Evolutionary conservation across 1,140 invertebrate species (phyloP).

Genomic region (Fopius arisanus): DNA sequence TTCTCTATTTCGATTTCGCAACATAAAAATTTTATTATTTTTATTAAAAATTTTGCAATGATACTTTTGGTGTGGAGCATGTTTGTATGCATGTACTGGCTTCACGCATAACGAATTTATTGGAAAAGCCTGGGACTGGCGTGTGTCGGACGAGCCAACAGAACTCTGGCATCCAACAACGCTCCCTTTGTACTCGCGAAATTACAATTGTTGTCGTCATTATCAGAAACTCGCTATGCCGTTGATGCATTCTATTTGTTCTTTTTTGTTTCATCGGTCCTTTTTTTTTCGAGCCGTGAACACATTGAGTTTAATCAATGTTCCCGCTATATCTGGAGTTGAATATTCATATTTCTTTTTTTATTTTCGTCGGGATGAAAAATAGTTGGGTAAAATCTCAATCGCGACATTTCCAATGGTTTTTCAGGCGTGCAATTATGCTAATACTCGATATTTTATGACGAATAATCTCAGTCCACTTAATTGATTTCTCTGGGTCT

Average conservation of each 20-base stretch:
- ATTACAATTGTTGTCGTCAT: slow-evolving; percentile 63
- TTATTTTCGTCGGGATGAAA: not conserved
- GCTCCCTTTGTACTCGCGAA: slow-evolving; percentile 54
- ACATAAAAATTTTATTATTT: too few species aligned
- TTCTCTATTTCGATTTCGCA: not conserved
- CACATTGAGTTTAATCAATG: not conserved
- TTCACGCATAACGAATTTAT: slow-evolving; percentile 33
- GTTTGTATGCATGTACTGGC: not conserved
- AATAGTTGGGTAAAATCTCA: not conserved
- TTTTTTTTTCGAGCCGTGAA: not conserved
- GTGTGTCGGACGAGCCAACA: slow-evolving; percentile 37
- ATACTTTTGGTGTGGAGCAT: not conserved
- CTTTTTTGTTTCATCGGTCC: slow-evolving; percentile 16
- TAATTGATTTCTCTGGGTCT: not conserved
- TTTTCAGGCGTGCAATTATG: not conserved
- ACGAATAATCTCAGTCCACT: not conserved
- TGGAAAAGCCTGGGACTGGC: slow-evolving; percentile 33
- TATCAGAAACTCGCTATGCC: slow-evolving; percentile 56
- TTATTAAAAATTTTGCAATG: not conserved
- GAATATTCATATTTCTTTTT: not conserved
- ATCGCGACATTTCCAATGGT: not conserved
- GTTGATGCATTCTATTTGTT: slow-evolving; percentile 59
- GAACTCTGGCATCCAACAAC: slow-evolving; percentile 40
- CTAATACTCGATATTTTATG: not conserved
- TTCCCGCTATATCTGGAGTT: not conserved